Evolutionary conservation across 1,140 invertebrate genomes (phyloP).

Genomic region (Oreohelix idahoensis): DNA sequence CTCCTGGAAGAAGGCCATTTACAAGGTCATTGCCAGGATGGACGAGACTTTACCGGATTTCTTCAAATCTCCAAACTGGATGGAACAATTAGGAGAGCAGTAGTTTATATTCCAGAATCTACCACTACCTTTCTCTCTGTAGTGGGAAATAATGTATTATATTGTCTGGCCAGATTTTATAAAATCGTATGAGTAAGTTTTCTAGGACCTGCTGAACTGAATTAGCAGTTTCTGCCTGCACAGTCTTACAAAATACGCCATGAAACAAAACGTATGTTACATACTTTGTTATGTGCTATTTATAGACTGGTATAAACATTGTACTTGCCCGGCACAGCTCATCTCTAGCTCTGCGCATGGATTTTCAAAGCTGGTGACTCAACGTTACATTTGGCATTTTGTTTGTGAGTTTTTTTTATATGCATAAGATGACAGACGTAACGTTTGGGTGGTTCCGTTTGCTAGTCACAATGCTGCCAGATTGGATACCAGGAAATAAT

Average conservation of each 20-base stretch:
- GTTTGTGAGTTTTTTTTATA: background rate
- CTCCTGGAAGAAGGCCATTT: slow-evolving; percentile 99
- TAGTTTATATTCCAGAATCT: slow-evolving; percentile 18
- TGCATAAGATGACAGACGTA: background rate
- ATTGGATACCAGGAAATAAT: too few species aligned
- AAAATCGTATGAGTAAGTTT: background rate
- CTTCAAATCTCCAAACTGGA: slow-evolving; percentile 99
- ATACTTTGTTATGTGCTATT: background rate
- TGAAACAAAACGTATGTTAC: background rate
- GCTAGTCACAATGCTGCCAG: too few species aligned
- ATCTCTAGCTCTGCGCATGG: background rate
- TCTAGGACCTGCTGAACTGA: background rate
- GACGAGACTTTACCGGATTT: slow-evolving; percentile 99
- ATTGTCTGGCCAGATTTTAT: background rate
- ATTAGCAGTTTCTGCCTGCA: background rate
- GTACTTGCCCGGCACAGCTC: background rate
- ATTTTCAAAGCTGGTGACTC: background rate
- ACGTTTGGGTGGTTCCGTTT: too few species aligned
- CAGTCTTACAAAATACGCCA: background rate
- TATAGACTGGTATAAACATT: background rate
- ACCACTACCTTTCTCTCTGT: background rate
- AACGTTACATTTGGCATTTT: background rate
- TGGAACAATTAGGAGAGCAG: slow-evolving; percentile 88
- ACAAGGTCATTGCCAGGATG: slow-evolving; percentile 98
- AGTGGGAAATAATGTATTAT: background rate